A percentile compares a stretch with the other conserved stretches of the same genome.
phyloP scores from a whole-genome alignment of 2,888 invertebrate genomes.

The Coleophora flavipennella region DNA sequence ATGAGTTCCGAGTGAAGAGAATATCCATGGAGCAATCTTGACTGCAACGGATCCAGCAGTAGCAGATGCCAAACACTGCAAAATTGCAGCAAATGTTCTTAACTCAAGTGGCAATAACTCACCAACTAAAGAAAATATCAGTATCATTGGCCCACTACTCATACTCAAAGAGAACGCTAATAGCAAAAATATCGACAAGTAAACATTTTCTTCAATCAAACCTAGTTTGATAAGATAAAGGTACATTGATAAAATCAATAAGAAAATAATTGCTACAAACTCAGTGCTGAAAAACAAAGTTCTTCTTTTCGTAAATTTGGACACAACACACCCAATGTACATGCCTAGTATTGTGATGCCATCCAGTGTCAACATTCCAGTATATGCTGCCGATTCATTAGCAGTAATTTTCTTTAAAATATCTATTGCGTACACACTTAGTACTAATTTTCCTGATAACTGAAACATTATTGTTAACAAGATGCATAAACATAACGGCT shows the following conservation, averaged over 20 bases:
- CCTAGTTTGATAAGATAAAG: not conserved
- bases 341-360: conserved; percentile 14
- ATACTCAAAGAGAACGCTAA: not conserved
- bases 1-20: conserved; percentile 21
- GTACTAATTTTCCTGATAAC: conserved; percentile 16
- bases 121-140: not conserved
- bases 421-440: conserved; percentile 15
- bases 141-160: not conserved
- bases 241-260: conserved; percentile 15
- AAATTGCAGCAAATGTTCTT: not conserved
- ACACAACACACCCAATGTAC: conserved; percentile 12
- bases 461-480: conserved; percentile 6
- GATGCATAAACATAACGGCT: not conserved
- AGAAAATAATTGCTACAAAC: conserved; percentile 11
- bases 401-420: conserved; percentile 15
- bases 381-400: conserved; percentile 15
- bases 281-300: conserved; percentile 10
- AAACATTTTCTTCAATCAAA: conserved; percentile 10
- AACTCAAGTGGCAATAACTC: not conserved
- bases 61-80: too few relatives aligned
- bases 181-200: not conserved
- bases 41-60: not conserved
- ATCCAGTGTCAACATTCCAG: too few relatives aligned
- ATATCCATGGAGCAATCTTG: conserved; percentile 25
- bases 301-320: conserved; percentile 10